Percentiles rank a stretch among this genome's conserved stretches.
Evolutionary conservation across 2,797 vertebrate genomes (phyloP).

Genomic region (Dromococcyx pavoninus): DNA sequence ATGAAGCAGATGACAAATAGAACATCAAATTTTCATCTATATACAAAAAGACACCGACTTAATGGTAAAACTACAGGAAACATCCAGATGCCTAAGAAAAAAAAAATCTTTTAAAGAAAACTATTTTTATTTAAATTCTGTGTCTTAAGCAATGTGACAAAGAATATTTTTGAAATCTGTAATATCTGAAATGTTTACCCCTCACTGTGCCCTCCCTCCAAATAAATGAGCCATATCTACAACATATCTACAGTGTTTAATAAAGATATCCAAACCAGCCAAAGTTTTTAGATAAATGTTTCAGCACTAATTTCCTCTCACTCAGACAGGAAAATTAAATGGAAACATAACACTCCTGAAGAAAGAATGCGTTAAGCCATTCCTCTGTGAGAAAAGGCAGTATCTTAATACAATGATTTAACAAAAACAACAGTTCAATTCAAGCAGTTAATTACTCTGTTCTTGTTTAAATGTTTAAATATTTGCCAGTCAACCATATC

Average conservation of each 20-base stretch:
- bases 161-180: neutral
- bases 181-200: neutral
- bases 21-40: neutral
- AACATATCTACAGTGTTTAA: constrained; percentile 64
- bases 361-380: neutral
- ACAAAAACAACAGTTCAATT: neutral
- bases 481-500: neutral
- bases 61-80: neutral
- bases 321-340: constrained; percentile 12
- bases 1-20: neutral
- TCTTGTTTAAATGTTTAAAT: constrained; percentile 27
- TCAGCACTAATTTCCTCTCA: constrained; percentile 2
- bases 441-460: neutral
- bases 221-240: constrained; percentile 36
- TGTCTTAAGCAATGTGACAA: neutral
- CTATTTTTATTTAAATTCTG: neutral
- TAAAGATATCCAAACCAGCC: constrained; percentile 35
- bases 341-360: neutral
- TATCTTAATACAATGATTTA: neutral
- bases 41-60: neutral
- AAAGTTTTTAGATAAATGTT: constrained; percentile 17
- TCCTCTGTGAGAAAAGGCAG: neutral
- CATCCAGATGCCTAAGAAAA: neutral
- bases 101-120: constrained; percentile 11
- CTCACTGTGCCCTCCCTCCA: neutral